Percentiles rank a stretch among this genome's conserved stretches.
Evolutionary conservation across 2,113 vertebrate genomes (phyloP).

Genomic region (Sterrhoptilus dennistouni): DNA sequence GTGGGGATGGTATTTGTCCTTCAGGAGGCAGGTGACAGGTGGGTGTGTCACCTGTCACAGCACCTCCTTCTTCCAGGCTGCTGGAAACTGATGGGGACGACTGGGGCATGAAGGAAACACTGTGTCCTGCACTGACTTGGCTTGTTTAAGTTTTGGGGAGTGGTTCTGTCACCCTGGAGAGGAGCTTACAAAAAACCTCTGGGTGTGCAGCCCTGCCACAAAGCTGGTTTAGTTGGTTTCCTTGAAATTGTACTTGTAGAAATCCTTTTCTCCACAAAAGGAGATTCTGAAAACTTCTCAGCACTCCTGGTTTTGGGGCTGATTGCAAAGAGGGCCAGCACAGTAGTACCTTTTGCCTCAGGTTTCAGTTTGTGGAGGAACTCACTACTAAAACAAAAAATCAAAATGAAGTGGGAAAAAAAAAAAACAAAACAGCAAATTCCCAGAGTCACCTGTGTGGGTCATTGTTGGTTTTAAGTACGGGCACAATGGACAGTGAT

Average conservation of each 20-base stretch:
- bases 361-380: background rate
- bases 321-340: background rate
- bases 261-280: background rate
- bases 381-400: background rate
- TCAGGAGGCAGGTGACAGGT: background rate
- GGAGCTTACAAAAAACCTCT: background rate
- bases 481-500: background rate
- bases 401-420: fast-evolving
- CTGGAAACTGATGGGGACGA: background rate
- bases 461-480: background rate
- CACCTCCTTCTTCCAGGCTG: background rate
- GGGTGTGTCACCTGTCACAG: background rate
- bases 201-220: background rate
- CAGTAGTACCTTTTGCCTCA: background rate
- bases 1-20: background rate
- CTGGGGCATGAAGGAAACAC: background rate
- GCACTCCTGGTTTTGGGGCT: background rate
- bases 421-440: background rate
- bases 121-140: background rate
- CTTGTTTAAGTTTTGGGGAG: background rate
- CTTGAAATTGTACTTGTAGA: background rate
- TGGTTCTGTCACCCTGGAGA: background rate
- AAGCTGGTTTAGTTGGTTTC: background rate
- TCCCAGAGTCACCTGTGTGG: background rate
- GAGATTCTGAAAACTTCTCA: background rate